Conservation (phyloP, 2,113 vertebrate species). For the Xenus cinereus region DNA sequence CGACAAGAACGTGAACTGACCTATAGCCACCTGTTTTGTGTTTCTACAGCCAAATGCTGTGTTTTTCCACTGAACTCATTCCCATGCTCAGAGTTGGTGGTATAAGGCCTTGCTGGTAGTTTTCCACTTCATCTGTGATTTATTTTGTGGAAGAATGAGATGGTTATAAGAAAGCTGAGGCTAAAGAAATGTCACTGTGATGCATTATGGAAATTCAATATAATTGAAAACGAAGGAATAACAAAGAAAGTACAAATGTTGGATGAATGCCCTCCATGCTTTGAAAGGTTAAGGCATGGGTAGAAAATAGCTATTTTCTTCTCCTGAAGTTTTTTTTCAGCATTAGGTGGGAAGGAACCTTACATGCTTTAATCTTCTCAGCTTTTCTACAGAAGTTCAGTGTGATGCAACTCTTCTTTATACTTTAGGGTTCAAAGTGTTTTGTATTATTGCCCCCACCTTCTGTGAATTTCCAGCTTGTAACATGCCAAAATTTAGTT, state of each 20-base stretch:
- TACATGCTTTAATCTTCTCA: background rate
- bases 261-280: background rate
- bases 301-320: background rate
- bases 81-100: background rate
- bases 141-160: background rate
- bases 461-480: background rate
- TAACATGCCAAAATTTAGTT: background rate
- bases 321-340: background rate
- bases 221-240: constrained; percentile 9
- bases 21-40: constrained; percentile 19
- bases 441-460: background rate
- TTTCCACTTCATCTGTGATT: background rate
- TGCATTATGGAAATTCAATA: background rate
- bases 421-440: background rate
- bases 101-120: background rate
- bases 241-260: background rate
- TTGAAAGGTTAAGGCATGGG: background rate
- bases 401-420: background rate
- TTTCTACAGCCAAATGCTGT: background rate
- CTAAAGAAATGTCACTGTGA: background rate
- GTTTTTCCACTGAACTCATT: background rate
- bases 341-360: background rate
- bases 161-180: background rate
- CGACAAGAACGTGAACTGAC: background rate
- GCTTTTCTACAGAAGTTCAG: background rate